Conservation (phyloP, 2,113 vertebrate species). For the Apaloderma vittatum region DNA sequence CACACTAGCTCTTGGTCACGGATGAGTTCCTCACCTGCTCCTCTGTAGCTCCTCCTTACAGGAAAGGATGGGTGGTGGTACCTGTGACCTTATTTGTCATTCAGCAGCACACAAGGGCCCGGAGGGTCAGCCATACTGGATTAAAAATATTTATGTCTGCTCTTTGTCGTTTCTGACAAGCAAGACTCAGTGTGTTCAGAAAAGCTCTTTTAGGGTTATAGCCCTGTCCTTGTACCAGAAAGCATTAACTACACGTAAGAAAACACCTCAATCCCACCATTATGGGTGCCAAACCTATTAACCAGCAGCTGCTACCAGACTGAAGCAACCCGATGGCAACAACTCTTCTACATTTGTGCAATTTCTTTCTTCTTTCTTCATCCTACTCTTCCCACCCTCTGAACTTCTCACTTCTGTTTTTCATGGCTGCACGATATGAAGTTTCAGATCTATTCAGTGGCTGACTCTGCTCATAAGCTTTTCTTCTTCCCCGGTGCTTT, state of each 20-base stretch:
- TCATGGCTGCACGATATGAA: not conserved
- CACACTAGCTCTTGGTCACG: not conserved
- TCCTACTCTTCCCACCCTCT: not conserved
- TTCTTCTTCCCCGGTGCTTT: not conserved
- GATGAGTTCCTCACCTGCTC: not conserved
- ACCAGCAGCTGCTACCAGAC: not conserved
- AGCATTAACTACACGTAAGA: not conserved
- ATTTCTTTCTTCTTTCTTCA: not conserved
- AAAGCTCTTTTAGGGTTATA: not conserved
- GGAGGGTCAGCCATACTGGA: not conserved
- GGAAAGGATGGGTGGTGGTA: not conserved
- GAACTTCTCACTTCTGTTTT: not conserved
- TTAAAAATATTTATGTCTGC: not conserved
- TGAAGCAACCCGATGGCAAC: not conserved
- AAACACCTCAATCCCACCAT: not conserved
- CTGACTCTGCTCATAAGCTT: not conserved
- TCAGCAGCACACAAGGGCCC: not conserved
- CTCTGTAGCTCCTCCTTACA: not conserved
- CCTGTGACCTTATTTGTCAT: not conserved
- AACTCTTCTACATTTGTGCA: not conserved
- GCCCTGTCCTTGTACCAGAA: not conserved
- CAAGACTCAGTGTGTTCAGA: not conserved
- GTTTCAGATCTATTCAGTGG: not conserved
- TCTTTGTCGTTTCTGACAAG: not conserved
- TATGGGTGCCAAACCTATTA: not conserved